Percentiles rank a stretch among this genome's conserved stretches.
Conservation (phyloP, 2,113 vertebrate genomes). For the Entelurus aequoreus region DNA sequence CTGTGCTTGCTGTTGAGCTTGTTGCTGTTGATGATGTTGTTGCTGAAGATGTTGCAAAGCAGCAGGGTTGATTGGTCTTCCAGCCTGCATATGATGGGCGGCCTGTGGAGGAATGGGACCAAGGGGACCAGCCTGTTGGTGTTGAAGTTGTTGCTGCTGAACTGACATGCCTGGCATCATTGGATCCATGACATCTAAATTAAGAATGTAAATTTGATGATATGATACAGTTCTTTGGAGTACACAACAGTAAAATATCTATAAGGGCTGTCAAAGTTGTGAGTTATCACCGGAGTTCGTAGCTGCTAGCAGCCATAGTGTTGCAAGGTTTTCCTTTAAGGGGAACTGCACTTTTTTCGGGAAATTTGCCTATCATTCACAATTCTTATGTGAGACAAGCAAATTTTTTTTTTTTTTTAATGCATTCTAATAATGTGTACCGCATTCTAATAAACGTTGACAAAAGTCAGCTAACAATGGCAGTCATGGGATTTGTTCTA, state of each 20-base stretch:
- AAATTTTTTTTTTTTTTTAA: too few relatives aligned
- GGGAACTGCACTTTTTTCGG: too few relatives aligned
- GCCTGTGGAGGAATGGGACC: conserved; percentile 83
- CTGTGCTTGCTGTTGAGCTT: conserved; percentile 68
- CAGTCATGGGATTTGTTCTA: too few relatives aligned
- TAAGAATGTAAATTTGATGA: conserved; percentile 18
- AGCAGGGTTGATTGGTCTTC: conserved; percentile 85
- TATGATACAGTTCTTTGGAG: neutral
- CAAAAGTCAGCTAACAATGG: too few relatives aligned
- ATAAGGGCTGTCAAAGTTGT: neutral
- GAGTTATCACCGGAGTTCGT: too few relatives aligned
- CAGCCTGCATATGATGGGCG: conserved; percentile 88
- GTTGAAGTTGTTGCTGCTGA: conserved; percentile 80
- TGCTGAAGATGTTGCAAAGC: conserved; percentile 86
- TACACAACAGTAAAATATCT: neutral
- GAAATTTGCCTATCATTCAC: too few relatives aligned
- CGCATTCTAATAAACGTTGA: too few relatives aligned
- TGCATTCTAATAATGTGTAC: too few relatives aligned
- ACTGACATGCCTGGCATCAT: conserved; percentile 85
- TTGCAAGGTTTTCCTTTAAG: too few relatives aligned
- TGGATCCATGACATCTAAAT: conserved; percentile 85
- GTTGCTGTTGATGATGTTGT: conserved; percentile 77
- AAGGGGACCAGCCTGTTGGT: conserved; percentile 77
- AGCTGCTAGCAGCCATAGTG: too few relatives aligned
- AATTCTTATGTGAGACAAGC: too few relatives aligned